Base-by-base conservation (phyloP, 2,888 invertebrate genomes). In the Phanerotoma sp. region DNA sequence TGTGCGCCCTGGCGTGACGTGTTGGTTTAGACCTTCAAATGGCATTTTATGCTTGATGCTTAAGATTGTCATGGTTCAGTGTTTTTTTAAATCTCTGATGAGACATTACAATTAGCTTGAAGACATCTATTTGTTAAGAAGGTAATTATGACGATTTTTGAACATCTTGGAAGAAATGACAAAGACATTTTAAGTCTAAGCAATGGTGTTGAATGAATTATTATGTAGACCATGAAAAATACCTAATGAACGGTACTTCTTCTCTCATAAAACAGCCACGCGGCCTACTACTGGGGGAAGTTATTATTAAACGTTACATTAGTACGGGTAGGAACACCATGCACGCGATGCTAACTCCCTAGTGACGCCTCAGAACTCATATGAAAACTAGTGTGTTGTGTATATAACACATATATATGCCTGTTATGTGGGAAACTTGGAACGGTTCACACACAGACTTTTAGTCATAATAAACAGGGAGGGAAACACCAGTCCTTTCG, bases 391-490 rank as follows among this genome's bases (percentile, higher is more conserved):
- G 11, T 18, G 35, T 9, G 7, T 40, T 18, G 15, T 37, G 9
- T 37, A 13, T 37, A 35, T n/a, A n/a, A n/a, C n/a, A n/a, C n/a
- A n/a, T n/a, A n/a, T n/a, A n/a, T 50, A 52, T 50, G 48, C 30
- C 62, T 67, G n/a, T n/a, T n/a, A n/a, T n/a, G 67, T 68, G 69
- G 66, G 68, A 69, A 69, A 65, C 64, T 66, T 57, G 45, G 40
- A 53, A 66, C n/a, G n/a, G 62, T 67, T 66, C 66, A 62, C 62
- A 64, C 62, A 63, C 62, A 60, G 56, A 52, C 25, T 32, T 41
- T 41, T 56, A 57, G 57, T 56, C 65, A 65, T 63, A 67, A 65
- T 66, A 66, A 67, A 66, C 64, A 65, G 49, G 52, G 32, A 25
- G 41, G 41, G 58, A 52, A 52, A 25, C 30, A 40, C 51, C 15